A percentile compares a stretch with the other conserved stretches of the same genome.
phyloP scores from a whole-genome alignment of 2,888 invertebrate genomes.

The Magallana nippona region DNA sequence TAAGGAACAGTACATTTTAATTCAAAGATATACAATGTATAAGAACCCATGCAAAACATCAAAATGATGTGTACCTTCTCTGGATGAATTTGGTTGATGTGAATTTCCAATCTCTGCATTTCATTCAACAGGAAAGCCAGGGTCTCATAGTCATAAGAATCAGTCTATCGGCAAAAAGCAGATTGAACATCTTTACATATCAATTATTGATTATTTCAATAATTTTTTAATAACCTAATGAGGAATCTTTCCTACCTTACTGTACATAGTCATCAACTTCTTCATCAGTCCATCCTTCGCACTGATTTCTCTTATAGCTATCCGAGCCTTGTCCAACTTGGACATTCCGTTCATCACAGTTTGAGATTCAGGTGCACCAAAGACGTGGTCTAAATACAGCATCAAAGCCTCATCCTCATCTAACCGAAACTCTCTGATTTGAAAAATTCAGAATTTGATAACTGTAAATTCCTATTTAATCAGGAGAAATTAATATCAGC shows the following conservation, averaged over 20 bases:
- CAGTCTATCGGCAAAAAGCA: constrained; percentile 57
- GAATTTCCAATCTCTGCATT: constrained; percentile 55
- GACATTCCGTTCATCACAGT: constrained; percentile 8
- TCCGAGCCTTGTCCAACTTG: constrained; percentile 53
- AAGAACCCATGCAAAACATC: too few relatives aligned
- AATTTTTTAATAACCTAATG: neutral
- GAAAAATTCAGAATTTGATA: too few relatives aligned
- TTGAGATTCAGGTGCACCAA: constrained; percentile 55
- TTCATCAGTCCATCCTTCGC: constrained; percentile 55
- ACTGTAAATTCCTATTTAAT: too few relatives aligned
- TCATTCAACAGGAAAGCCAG: constrained; percentile 69
- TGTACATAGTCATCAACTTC: constrained; percentile 61
- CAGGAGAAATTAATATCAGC: too few relatives aligned
- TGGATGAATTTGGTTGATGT: constrained; percentile 22
- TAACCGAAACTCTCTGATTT: constrained; percentile 67
- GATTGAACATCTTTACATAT: neutral
- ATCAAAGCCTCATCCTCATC: constrained; percentile 68
- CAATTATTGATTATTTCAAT: neutral
- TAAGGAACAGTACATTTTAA: too few relatives aligned
- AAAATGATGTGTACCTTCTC: neutral
- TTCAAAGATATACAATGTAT: too few relatives aligned
- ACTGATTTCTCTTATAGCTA: constrained; percentile 56
- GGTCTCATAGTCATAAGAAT: constrained; percentile 74
- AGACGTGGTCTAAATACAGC: constrained; percentile 66
- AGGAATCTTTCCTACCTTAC: constrained; percentile 60